A percentile compares a stretch with the other conserved stretches of the same genome.
These are phyloP conservation scores for Suncus etruscus DNA, from an alignment of 2,113 vertebrate species.

Conservation along the genomic window DNA sequence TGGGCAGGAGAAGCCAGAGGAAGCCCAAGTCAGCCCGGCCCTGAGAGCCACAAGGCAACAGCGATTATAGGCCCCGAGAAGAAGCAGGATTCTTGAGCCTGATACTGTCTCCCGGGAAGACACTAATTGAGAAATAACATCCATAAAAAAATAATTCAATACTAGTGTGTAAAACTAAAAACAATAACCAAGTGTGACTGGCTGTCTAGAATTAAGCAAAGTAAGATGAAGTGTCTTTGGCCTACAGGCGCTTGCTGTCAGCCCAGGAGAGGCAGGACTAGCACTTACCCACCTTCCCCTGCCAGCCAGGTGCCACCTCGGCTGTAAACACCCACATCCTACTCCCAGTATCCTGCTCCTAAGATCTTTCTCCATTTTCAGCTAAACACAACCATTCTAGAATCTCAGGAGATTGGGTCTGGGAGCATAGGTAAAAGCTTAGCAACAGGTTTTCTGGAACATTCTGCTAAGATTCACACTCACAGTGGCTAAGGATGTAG, in stretches of 20 bases:
- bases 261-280: neutral
- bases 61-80: slow-evolving; percentile 59
- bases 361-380: neutral
- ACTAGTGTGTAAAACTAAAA: slow-evolving; percentile 79
- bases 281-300: too few species aligned
- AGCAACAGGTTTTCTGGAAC: too few species aligned
- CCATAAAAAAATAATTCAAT: slow-evolving; percentile 81
- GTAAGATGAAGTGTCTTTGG: slow-evolving; percentile 73
- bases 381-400: too few species aligned
- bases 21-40: neutral
- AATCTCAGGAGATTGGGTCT: too few species aligned
- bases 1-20: neutral
- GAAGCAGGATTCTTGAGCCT: slow-evolving; percentile 66
- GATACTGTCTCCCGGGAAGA: slow-evolving; percentile 65
- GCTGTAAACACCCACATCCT: neutral
- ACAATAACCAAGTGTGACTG: slow-evolving; percentile 79
- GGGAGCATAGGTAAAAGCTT: too few species aligned
- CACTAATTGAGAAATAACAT: slow-evolving; percentile 83
- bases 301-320: too few species aligned
- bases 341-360: neutral
- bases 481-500: too few species aligned
- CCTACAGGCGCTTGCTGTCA: neutral
- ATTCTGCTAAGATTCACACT: too few species aligned
- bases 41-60: neutral
- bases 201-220: slow-evolving; percentile 80